These are phyloP conservation scores for Euproctis similis DNA, from an alignment of 2,888 invertebrate genomes.

Conservation along the genomic window DNA sequence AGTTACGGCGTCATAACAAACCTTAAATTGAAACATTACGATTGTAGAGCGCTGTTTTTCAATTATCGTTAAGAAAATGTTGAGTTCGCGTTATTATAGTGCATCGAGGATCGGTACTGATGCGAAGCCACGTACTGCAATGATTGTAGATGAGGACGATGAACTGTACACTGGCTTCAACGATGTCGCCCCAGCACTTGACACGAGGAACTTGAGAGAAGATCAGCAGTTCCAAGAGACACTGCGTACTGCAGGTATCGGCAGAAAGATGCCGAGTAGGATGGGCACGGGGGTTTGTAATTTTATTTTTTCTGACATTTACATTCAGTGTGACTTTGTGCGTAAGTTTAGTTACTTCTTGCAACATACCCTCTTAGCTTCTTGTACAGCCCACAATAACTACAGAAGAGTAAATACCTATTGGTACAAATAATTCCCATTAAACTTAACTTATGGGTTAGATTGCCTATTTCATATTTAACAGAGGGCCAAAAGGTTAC, in stretches of 20 bases:
- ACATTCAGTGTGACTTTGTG: too few relatives aligned
- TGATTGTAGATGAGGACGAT: slow-evolving; percentile 73
- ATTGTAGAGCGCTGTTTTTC: slow-evolving; percentile 4
- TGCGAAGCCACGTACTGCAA: slow-evolving; percentile 54
- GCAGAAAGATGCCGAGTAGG: slow-evolving; percentile 78
- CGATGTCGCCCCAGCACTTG: slow-evolving; percentile 79
- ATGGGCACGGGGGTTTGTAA: slow-evolving; percentile 60
- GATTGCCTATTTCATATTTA: neutral
- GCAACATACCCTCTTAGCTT: too few relatives aligned
- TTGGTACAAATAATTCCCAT: too few relatives aligned
- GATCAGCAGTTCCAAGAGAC: slow-evolving; percentile 86
- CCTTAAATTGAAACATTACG: too few relatives aligned
- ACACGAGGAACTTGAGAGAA: slow-evolving; percentile 80
- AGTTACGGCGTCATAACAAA: slow-evolving; percentile 69
- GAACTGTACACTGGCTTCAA: slow-evolving; percentile 82
- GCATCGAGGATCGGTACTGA: slow-evolving; percentile 55
- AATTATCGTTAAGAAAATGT: slow-evolving; percentile 32
- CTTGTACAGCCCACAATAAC: too few relatives aligned
- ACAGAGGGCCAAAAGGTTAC: too few relatives aligned
- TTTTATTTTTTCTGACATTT: neutral
- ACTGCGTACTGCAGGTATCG: slow-evolving; percentile 82
- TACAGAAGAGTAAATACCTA: too few relatives aligned
- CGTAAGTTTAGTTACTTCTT: too few relatives aligned
- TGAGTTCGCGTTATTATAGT: slow-evolving; percentile 60
- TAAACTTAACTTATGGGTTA: too few relatives aligned